phyloP scores from a whole-genome alignment of 2,797 vertebrate species.

The Pseudotriccus pelzelni region DNA sequence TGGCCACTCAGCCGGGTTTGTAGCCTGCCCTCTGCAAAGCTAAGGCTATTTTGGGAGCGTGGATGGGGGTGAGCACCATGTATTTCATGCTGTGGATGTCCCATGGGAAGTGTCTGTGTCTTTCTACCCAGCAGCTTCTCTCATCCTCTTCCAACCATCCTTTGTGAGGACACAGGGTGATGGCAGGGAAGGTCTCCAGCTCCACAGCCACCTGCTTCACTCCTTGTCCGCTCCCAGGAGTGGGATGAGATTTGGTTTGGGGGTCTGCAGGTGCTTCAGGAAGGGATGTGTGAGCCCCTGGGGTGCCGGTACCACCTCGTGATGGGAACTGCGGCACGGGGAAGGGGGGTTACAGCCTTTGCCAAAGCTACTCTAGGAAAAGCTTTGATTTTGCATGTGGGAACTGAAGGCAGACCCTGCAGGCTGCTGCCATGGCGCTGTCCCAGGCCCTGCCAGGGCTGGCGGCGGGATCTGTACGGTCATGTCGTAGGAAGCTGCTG shows the following conservation, averaged over 20 bases:
- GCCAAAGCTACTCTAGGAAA: not conserved
- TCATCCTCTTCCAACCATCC: not conserved
- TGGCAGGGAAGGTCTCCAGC: not conserved
- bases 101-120: not conserved
- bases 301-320: not conserved
- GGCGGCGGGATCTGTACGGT: not conserved
- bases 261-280: not conserved
- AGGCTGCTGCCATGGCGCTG: rapidly evolving
- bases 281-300: not conserved
- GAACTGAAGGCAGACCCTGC: not conserved
- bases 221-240: rapidly evolving
- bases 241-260: not conserved
- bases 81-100: rapidly evolving
- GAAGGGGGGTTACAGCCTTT: not conserved
- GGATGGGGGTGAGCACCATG: not conserved
- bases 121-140: rapidly evolving
- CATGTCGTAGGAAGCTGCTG: not conserved
- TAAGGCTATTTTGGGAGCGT: rapidly evolving
- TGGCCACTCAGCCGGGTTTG: not conserved
- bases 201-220: not conserved
- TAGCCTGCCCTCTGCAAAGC: not conserved
- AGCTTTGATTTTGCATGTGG: slow-evolving; percentile 3
- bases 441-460: not conserved
- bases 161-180: not conserved
- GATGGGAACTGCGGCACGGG: rapidly evolving